Base-by-base conservation (phyloP, 2,113 vertebrate genomes). In the Cryptomyrus ogoouensis region DNA sequence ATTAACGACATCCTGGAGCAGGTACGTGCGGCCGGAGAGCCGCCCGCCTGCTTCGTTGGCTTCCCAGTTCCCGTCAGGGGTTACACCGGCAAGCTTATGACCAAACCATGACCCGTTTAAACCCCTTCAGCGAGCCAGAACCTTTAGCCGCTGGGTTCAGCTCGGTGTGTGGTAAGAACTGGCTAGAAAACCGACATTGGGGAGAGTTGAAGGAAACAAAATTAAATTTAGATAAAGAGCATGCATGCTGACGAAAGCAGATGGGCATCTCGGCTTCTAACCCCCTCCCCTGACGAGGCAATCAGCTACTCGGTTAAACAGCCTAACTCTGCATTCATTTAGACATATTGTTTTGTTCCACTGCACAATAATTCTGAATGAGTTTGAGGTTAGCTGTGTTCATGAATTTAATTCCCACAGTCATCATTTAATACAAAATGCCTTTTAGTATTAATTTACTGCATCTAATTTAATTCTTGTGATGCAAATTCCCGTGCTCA, bases 1-100 rank as follows among this genome's bases (percentile, higher is more conserved):
- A 99, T 99, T 95, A 99, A 98, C 95, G 97, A 97, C 90, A 99
- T 99, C 95, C 95, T 99, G 94, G 98, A 99, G 92, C 98, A 99
- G 98, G 98, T 99, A 96, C 83, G 92, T 91, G 85, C 89, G 27
- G 90, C 87, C 90, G 35, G 35, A 1, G 15, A 15, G 70, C 4
- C 5, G 15, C 70, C 88, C 27, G 4, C 35, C 24, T 31, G 52
- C 27, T 39, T 46, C 39, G 4, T 7, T 44, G 39, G 87, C 31
- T 27, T 62, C 52, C 87, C 56, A 21, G 17, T 42, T 56, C 56
- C 56, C 13, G 2, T 42, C 24, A 31, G 77, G 50, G 24, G 35
- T 56, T 3, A 58, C 52, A 31, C 77, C 27, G 50, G 21, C 74
- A 56, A 44, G 50, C 31, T 74, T 39, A 53, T 39, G 31, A 53